A percentile compares a stretch with the other conserved stretches of the same genome.
Conservation (phyloP, 2,113 vertebrate species). For the Osmerus mordax region DNA sequence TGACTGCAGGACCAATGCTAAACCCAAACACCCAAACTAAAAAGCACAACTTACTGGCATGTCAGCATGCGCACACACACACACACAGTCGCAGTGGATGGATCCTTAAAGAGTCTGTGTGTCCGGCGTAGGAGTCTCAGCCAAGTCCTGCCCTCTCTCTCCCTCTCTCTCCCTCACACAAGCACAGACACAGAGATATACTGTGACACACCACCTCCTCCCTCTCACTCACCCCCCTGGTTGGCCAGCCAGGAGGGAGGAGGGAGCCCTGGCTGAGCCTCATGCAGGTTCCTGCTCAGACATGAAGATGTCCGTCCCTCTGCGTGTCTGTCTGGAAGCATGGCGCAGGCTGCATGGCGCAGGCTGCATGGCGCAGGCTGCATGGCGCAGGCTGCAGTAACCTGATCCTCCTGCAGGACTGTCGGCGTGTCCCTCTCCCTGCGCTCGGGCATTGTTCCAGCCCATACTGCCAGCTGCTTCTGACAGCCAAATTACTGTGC, state of each 20-base stretch:
- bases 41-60: conserved; percentile 56
- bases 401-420: conserved; percentile 55
- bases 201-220: conserved; percentile 8
- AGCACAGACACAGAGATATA: conserved; percentile 31
- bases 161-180: conserved; percentile 27
- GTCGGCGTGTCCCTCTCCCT: conserved; percentile 56
- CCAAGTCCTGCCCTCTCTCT: conserved; percentile 45
- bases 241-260: not conserved
- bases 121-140: conserved; percentile 28
- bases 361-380: conserved; percentile 56
- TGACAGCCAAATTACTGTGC: conserved; percentile 72
- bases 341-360: not conserved
- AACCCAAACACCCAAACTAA: conserved; percentile 35
- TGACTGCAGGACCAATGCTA: conserved; percentile 29
- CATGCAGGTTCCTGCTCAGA: conserved; percentile 67
- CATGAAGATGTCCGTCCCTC: conserved; percentile 63
- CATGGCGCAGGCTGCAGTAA: conserved; percentile 52
- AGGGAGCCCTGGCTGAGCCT: conserved; percentile 42
- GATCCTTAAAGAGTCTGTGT: conserved; percentile 39
- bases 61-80: conserved; percentile 25
- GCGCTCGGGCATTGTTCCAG: conserved; percentile 69
- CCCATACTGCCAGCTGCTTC: conserved; percentile 71
- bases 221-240: conserved; percentile 6
- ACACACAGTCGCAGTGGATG: conserved; percentile 29
- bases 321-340: conserved; percentile 51